phyloP scores from a whole-genome alignment of 2,888 invertebrate species.

The Tricholauxania praeusta region DNA sequence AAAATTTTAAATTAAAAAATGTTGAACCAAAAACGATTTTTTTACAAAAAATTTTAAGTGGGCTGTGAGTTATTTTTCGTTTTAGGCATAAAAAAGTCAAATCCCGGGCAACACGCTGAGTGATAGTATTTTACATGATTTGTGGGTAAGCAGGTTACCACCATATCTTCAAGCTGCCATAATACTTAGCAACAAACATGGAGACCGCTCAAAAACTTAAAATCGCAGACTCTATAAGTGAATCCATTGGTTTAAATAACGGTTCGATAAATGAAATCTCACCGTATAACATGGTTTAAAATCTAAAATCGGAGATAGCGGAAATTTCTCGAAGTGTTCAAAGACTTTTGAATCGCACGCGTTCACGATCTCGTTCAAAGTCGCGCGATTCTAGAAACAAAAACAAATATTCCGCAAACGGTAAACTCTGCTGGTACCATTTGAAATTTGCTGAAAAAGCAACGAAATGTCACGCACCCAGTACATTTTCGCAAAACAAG shows the following conservation, averaged over 20 bases:
- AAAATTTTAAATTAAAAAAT: too few relatives aligned
- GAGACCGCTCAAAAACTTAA: conserved; percentile 25
- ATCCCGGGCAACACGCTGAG: conserved; percentile 26
- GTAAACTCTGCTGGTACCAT: conserved; percentile 29
- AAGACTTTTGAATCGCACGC: not conserved
- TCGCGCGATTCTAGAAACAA: not conserved
- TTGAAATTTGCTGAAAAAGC: conserved; percentile 29
- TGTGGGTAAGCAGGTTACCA: conserved; percentile 33
- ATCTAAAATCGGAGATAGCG: conserved; percentile 8
- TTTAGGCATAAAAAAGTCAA: conserved; percentile 19
- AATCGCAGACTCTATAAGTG: conserved; percentile 24
- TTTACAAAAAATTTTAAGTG: not conserved
- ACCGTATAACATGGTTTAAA: conserved; percentile 10
- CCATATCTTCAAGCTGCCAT: conserved; percentile 27
- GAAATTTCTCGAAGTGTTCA: conserved; percentile 14
- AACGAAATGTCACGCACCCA: conserved; percentile 22
- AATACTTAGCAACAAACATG: conserved; percentile 28
- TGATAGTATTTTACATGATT: conserved; percentile 26
- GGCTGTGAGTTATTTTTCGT: not conserved
- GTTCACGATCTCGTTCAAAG: not conserved
- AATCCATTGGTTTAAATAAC: conserved; percentile 20
- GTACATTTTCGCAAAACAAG: conserved; percentile 11
- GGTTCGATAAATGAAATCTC: not conserved
- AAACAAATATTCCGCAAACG: not conserved
- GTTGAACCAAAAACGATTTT: not conserved